A percentile compares a stretch with the other conserved stretches of the same genome.
These are phyloP conservation scores for Iphiclides podalirius DNA, from an alignment of 2,888 invertebrate genomes.

Conservation along the genomic window DNA sequence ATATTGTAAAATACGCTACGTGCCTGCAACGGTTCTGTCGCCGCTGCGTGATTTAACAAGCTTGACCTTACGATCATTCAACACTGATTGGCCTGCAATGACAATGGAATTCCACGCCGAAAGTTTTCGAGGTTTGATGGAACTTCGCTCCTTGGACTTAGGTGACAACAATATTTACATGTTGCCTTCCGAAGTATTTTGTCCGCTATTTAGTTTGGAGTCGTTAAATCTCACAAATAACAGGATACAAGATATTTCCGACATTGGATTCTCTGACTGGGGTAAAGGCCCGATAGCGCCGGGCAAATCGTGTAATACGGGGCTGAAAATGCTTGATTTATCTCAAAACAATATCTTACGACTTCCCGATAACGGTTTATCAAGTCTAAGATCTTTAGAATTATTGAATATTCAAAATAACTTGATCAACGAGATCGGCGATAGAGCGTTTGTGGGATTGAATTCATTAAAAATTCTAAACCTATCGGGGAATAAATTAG, in stretches of 20 bases:
- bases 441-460: conserved; percentile 86
- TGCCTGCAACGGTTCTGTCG: conserved; percentile 85
- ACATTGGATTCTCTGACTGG: conserved; percentile 88
- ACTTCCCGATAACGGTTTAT: conserved; percentile 85
- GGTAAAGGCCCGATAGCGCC: conserved; percentile 83
- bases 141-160: conserved; percentile 84
- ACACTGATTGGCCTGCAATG: conserved; percentile 89
- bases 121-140: conserved; percentile 85
- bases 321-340: conserved; percentile 85
- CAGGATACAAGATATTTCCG: conserved; percentile 87
- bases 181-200: conserved; percentile 85
- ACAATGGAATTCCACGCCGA: conserved; percentile 88
- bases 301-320: conserved; percentile 85
- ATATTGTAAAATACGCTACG: conserved; percentile 87
- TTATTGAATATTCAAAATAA: conserved; percentile 88
- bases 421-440: conserved; percentile 86
- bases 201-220: conserved; percentile 84
- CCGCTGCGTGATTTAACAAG: conserved; percentile 84
- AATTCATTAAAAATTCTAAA: conserved; percentile 85
- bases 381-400: conserved; percentile 84
- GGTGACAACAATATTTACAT: conserved; percentile 89
- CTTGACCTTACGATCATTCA: conserved; percentile 86
- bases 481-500: conserved; percentile 89
- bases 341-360: conserved; percentile 86
- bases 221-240: conserved; percentile 87